These are phyloP conservation scores for Pterophyllum scalare DNA, from an alignment of 2,113 vertebrate species.

Conservation along the genomic window DNA sequence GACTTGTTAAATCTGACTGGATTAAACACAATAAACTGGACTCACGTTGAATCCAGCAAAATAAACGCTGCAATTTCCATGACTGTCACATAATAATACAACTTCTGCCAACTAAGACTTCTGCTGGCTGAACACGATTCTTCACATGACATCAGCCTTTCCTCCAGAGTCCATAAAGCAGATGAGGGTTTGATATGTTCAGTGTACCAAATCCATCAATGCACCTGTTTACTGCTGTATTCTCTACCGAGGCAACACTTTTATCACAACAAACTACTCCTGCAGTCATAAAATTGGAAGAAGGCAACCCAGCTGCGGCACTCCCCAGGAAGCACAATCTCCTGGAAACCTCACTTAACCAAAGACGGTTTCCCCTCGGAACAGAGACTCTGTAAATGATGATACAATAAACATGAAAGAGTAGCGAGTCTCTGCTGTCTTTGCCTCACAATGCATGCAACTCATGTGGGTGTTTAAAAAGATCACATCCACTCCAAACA, in stretches of 20 bases:
- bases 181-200: neutral
- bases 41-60: neutral
- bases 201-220: neutral
- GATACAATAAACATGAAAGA: conserved; percentile 13
- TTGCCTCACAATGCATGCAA: neutral
- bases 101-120: neutral
- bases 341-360: conserved; percentile 36
- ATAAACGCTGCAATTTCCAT: neutral
- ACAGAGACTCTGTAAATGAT: conserved; percentile 9
- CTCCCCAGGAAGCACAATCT: conserved; percentile 30
- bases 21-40: neutral
- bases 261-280: conserved; percentile 5
- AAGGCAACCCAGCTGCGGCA: neutral
- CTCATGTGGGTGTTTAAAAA: conserved; percentile 1
- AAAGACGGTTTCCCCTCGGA: conserved; percentile 12
- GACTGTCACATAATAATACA: neutral
- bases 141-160: neutral
- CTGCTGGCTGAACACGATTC: neutral
- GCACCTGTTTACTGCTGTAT: neutral
- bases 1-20: neutral
- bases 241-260: conserved; percentile 4
- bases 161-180: neutral
- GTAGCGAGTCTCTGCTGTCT: neutral
- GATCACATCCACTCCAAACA: neutral
- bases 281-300: conserved; percentile 6